A percentile compares a stretch with the other conserved stretches of the same genome.
phyloP scores from a whole-genome alignment of 2,888 invertebrate species.

The Harpagoxenus sublaevis region DNA sequence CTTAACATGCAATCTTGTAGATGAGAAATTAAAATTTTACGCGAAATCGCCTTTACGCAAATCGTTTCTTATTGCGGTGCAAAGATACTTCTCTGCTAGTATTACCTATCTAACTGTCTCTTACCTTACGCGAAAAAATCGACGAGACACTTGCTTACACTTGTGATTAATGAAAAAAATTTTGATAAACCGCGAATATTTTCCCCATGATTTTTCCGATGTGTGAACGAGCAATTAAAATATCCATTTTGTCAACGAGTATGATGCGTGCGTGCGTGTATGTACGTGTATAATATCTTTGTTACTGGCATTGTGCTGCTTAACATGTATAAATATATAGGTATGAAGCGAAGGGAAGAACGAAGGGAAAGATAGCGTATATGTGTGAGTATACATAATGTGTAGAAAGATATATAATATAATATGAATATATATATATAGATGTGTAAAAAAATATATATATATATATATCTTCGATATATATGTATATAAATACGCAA shows the following conservation, averaged over 20 bases:
- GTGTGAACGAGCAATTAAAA: conserved; percentile 7
- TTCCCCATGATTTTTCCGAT: background rate
- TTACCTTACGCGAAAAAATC: background rate
- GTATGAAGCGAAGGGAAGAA: conserved; percentile 61
- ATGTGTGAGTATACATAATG: conserved; percentile 45
- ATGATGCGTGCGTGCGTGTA: conserved; percentile 36
- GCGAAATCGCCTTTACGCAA: background rate
- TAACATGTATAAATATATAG: conserved; percentile 54
- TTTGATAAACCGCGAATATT: background rate
- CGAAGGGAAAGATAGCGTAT: conserved; percentile 60
- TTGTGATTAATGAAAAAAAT: background rate
- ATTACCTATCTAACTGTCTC: background rate
- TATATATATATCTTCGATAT: conserved; percentile 20
- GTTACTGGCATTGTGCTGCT: conserved; percentile 45
- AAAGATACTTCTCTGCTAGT: background rate
- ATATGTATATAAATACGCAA: conserved; percentile 53
- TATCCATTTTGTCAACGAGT: conserved; percentile 14
- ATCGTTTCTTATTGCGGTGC: background rate
- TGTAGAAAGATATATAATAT: conserved; percentile 54
- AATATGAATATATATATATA: conserved; percentile 43
- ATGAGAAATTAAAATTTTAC: background rate
- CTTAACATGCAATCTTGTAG: background rate
- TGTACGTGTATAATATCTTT: conserved; percentile 38
- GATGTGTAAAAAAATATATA: conserved; percentile 43
- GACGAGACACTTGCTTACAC: background rate